Percentiles rank a stretch among this genome's conserved stretches.
These are phyloP conservation scores for Sylvicola cinctus DNA, from an alignment of 2,888 invertebrate species.

Conservation along the genomic window DNA sequence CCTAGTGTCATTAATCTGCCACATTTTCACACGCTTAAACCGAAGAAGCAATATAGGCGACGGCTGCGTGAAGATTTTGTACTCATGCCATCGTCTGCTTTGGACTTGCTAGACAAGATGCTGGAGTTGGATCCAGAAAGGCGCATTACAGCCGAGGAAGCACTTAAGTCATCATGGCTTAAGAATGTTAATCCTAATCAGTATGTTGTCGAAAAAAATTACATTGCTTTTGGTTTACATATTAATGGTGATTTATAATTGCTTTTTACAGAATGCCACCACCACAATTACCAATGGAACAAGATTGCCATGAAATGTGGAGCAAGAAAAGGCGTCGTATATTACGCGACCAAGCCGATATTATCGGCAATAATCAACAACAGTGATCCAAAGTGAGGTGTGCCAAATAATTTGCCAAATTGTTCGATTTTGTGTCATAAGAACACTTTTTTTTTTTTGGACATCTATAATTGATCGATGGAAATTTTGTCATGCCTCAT, in stretches of 20 bases:
- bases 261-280: constrained; percentile 45
- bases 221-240: constrained; percentile 2
- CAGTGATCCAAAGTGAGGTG: no score
- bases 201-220: constrained; percentile 50
- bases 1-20: constrained; percentile 87
- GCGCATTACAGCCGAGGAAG: constrained; percentile 85
- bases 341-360: constrained; percentile 43
- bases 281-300: constrained; percentile 78
- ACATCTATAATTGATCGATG: no score
- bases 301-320: constrained; percentile 99
- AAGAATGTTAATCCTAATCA: constrained; percentile 76
- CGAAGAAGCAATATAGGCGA: constrained; percentile 75
- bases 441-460: no score
- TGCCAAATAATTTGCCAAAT: no score
- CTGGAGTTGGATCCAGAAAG: constrained; percentile 86
- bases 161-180: constrained; percentile 81
- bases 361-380: no score
- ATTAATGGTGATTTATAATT: constrained; percentile 6
- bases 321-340: constrained; percentile 84
- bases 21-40: constrained; percentile 75
- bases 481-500: no score
- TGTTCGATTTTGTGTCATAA: no score
- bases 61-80: constrained; percentile 82
- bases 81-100: constrained; percentile 71
- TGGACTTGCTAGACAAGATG: constrained; percentile 89